Conservation (phyloP, 2,797 vertebrate species). For the Gymnodraco acuticeps region DNA sequence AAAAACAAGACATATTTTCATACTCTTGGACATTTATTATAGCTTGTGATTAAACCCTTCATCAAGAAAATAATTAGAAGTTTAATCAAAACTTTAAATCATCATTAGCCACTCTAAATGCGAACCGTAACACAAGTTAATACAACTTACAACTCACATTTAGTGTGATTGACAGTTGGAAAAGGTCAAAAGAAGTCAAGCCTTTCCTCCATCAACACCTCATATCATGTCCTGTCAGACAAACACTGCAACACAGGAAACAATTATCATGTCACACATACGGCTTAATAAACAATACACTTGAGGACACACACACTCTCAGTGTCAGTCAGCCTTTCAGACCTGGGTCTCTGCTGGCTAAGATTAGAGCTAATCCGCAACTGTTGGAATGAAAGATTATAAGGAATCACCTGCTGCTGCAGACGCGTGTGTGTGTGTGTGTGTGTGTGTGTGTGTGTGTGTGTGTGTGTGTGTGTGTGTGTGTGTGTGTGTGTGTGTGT, state of each 20-base stretch:
- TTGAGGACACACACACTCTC: slow-evolving; percentile 23
- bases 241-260: slow-evolving; percentile 48
- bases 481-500: background rate
- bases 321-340: slow-evolving; percentile 71
- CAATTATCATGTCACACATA: slow-evolving; percentile 66
- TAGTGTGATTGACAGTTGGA: background rate
- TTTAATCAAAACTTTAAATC: background rate
- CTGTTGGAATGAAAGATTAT: slow-evolving; percentile 84
- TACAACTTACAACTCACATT: background rate
- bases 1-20: background rate
- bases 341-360: slow-evolving; percentile 71
- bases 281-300: slow-evolving; percentile 39
- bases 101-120: background rate
- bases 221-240: slow-evolving; percentile 58
- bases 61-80: background rate
- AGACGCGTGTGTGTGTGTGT: slow-evolving; percentile 7
- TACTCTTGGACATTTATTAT: background rate
- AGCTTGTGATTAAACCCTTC: background rate
- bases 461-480: slow-evolving; percentile 14
- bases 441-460: slow-evolving; percentile 24
- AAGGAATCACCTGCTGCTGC: slow-evolving; percentile 81
- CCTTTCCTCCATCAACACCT: slow-evolving; percentile 12
- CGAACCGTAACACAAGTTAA: slow-evolving; percentile 5
- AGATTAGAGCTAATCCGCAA: slow-evolving; percentile 85
- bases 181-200: background rate